Evolutionary conservation across 2,888 invertebrate species (phyloP).

Genomic region (Romanomermis culicivorax): DNA sequence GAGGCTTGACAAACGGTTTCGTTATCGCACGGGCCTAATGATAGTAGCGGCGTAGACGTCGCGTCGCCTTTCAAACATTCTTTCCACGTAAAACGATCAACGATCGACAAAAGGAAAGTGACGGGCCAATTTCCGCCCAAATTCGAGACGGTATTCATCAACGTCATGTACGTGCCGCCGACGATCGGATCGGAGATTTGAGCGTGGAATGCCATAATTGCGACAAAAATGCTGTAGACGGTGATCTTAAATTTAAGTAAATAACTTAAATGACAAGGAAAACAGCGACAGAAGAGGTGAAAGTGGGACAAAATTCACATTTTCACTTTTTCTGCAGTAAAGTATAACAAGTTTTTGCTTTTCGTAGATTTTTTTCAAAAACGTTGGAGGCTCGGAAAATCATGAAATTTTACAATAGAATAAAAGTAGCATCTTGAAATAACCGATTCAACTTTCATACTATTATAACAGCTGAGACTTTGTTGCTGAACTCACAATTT

Average conservation of each 20-base stretch:
- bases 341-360: constrained; percentile 1
- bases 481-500: no score
- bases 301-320: constrained; percentile 13
- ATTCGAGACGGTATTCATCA: constrained; percentile 82
- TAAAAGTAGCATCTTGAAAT: no score
- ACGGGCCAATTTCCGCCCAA: constrained; percentile 90
- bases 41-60: neutral
- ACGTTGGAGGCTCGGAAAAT: no score
- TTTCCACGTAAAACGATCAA: constrained; percentile 25
- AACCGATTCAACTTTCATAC: no score
- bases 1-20: neutral
- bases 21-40: neutral
- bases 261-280: no score
- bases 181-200: constrained; percentile 84
- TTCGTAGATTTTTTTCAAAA: no score
- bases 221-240: constrained; percentile 86
- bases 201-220: constrained; percentile 91
- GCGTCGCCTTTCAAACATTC: constrained; percentile 16
- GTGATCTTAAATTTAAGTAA: constrained; percentile 48
- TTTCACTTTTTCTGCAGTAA: neutral
- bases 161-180: constrained; percentile 97
- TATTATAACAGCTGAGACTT: no score
- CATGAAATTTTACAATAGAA: no score
- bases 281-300: no score
- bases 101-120: constrained; percentile 21